A percentile compares a stretch with the other conserved stretches of the same genome.
Evolutionary conservation across 2,888 invertebrate genomes (phyloP).

Genomic region (Eristalinus aeneus): DNA sequence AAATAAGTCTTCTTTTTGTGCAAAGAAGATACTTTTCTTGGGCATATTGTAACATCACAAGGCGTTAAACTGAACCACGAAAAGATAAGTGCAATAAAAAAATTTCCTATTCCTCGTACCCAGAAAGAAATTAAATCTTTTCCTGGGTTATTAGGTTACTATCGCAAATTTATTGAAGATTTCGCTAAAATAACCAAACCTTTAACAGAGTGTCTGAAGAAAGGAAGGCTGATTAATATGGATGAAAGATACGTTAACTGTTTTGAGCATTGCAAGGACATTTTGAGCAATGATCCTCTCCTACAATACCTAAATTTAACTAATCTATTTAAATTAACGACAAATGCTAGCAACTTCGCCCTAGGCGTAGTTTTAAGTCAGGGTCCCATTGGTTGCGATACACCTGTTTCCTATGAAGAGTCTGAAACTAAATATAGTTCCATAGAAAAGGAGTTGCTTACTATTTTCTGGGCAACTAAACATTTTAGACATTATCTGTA

Average conservation of each 20-base stretch:
- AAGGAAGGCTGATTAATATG: too few species aligned
- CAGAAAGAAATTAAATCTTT: slow-evolving; percentile 65
- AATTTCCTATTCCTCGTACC: neutral
- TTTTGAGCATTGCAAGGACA: too few species aligned
- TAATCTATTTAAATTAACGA: too few species aligned
- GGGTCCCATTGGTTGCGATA: too few species aligned
- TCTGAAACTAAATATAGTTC: slow-evolving; percentile 37
- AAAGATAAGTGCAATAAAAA: too few species aligned
- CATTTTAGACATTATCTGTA: slow-evolving; percentile 34
- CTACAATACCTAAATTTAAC: too few species aligned
- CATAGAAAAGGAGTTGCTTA: slow-evolving; percentile 39
- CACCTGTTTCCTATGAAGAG: slow-evolving; percentile 38
- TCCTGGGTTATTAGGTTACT: slow-evolving; percentile 63
- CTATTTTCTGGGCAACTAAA: slow-evolving; percentile 42
- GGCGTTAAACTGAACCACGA: too few species aligned
- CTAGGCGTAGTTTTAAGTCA: too few species aligned
- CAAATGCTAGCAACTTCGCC: too few species aligned
- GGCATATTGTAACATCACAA: slow-evolving; percentile 75
- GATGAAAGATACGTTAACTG: too few species aligned
- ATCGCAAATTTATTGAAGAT: slow-evolving; percentile 65
- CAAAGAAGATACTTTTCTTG: slow-evolving; percentile 74
- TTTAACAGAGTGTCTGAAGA: too few species aligned
- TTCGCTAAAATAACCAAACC: slow-evolving; percentile 60
- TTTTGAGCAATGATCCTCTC: too few species aligned
- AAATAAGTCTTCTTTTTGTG: slow-evolving; percentile 73